phyloP scores from a whole-genome alignment of 2,797 vertebrate species.

The Acipenser transmontanus region DNA sequence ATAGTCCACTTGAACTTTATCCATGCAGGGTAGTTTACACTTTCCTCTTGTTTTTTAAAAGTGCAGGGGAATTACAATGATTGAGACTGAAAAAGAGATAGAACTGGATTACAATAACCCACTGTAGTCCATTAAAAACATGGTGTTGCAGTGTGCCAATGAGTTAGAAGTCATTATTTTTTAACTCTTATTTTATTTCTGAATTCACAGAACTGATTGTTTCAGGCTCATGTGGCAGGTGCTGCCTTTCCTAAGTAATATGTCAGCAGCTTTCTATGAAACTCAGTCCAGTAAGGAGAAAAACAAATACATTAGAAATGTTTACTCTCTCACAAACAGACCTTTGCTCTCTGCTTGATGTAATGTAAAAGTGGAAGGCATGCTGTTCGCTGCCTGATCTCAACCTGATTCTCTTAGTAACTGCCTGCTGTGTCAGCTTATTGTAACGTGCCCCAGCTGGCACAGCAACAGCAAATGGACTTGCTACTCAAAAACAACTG shows the following conservation, averaged over 20 bases:
- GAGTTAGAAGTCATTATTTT: no score
- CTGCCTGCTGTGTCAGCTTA: conserved; percentile 8
- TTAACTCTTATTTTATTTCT: no score
- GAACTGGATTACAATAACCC: no score
- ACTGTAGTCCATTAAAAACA: no score
- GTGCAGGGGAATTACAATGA: no score
- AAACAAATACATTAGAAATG: background rate
- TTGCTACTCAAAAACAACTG: background rate
- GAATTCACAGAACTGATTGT: background rate
- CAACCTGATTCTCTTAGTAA: background rate
- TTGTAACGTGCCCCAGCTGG: background rate
- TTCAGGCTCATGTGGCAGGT: background rate
- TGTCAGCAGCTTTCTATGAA: background rate
- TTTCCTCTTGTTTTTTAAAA: no score
- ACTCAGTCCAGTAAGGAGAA: background rate
- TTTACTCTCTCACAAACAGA: background rate
- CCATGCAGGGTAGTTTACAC: no score
- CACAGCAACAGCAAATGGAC: background rate
- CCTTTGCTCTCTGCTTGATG: background rate
- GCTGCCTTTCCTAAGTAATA: background rate
- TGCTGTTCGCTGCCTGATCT: conserved; percentile 2
- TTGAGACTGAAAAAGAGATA: no score
- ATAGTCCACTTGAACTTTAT: no score
- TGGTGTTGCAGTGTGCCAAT: no score
- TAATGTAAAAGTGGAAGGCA: background rate